Evolutionary conservation across 2,797 vertebrate genomes (phyloP), one percentile per base, ranked within the genome.

Genomic region (Sebastes nivosus): DNA sequence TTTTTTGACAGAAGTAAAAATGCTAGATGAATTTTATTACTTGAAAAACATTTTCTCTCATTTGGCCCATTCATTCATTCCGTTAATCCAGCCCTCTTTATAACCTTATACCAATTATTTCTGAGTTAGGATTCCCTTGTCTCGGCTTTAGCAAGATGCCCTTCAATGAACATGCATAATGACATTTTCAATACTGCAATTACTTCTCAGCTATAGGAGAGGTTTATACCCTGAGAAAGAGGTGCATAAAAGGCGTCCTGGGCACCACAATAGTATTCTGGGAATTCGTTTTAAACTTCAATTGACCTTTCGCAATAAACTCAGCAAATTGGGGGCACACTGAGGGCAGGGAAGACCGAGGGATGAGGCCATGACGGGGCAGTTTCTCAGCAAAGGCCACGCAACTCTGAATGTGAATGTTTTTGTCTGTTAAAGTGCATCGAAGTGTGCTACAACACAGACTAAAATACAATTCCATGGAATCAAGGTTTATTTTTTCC

Each of bases 101-200:
- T 16, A 42, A 32, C 13, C 20, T 60, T 24, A 58, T 65, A 29
- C 58, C 27, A 72, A 72, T 81, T 46, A 65, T 74, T 66, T 46
- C 46, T 78, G 72, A 71, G 18, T 13, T 64, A 27, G 34, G 29
- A 46, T 69, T 55, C 61, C 14, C 63, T 2, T 8, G 20, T 71
- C 74, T 42, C 9, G 13, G 16, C 29, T 72, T 75, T 8, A 7
- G 20, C 18, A 50, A 58, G n/a, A 67, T 46, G 32, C 55, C 58
- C 72, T 66, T 67, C 68, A 79, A 52, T 5, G 67, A 79, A 75
- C 73, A 72, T 24, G 25, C 42, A 75, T 66, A 84, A 87, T 59
- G n/a, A 52, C 14, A 29, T 54, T 42, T 79, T 79, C 18, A 77
- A 54, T 29, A 30, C 24, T 27, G n/a, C 67, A 66, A 69, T 74